Evolutionary conservation across 2,888 invertebrate genomes (phyloP), one percentile per base, ranked within the genome.

Genomic region (Dendrolimus pini): DNA sequence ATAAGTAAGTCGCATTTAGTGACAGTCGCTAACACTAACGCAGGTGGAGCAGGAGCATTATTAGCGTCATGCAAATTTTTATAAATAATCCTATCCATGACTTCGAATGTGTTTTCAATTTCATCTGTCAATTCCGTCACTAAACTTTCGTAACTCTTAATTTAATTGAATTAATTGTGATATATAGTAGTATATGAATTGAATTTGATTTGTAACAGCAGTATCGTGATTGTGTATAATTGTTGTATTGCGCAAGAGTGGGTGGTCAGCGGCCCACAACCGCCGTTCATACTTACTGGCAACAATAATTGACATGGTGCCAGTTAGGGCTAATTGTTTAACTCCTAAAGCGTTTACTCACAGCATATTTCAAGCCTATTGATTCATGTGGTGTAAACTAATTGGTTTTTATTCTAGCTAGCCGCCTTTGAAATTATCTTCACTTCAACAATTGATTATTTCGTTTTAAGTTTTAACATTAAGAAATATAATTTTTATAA

Each of bases 151-250:
- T 47, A 47, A 59, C 18, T 52, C 52, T 52, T 12, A n/a, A 7
- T 54, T 18, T 55, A 58, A 54, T 57, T 62, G 64, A 60, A 54
- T 54, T 56, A 12, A 10, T 41, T 41, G 52, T 42, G 10, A 52
- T 55, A 41, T n/a, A 56, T 13, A 41, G 54, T 59, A 59, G 30
- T 52, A 41, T 41, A 14, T 55, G 63, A 77, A 83, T 80, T 79
- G 75, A 67, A 69, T 77, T 77, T 77, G 78, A 80, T 81, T 81
- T 75, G 72, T 73, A 64, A 62, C 69, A 66, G 69, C 64, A 62
- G 69, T 67, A 69, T 69, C 65, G 68, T 76, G 72, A 79, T 78
- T 78, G 75, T 64, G 66, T 75, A 67, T 78, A 78, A 82, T 80
- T 79, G 73, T 71, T 63, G 64, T 71, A 72, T 82, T 77, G 74